phyloP scores from a whole-genome alignment of 2,113 vertebrate species.

The Blennius ocellaris region DNA sequence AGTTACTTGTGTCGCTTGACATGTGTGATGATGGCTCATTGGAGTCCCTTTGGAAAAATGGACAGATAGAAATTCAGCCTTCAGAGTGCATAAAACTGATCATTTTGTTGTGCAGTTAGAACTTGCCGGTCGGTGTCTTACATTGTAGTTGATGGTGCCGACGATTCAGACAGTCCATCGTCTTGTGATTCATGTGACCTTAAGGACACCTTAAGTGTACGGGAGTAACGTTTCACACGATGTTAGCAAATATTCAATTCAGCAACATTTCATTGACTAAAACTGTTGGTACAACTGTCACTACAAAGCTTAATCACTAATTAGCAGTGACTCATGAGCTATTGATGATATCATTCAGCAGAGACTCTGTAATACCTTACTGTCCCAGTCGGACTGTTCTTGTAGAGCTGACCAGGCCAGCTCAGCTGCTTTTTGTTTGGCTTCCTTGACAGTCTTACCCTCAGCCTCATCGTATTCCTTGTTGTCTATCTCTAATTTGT shows the following conservation, averaged over 20 bases:
- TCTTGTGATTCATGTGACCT: conserved; percentile 51
- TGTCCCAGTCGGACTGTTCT: conserved; percentile 54
- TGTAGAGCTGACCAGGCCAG: conserved; percentile 58
- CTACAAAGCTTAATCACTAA: not conserved
- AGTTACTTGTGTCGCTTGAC: conserved; percentile 2
- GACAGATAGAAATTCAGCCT: not conserved
- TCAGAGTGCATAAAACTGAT: not conserved
- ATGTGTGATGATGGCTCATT: not conserved
- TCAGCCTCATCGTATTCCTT: conserved; percentile 60
- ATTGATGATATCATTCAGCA: not conserved
- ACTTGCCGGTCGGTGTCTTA: conserved; percentile 17
- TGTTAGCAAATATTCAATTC: not conserved
- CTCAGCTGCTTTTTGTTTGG: conserved; percentile 71
- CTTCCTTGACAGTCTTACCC: conserved; percentile 57
- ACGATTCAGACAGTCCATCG: not conserved
- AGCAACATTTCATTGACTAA: not conserved
- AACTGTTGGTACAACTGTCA: not conserved
- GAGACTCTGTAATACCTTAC: conserved; percentile 55
- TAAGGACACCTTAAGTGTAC: conserved; percentile 54
- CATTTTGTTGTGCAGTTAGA: too few relatives aligned
- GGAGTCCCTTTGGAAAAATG: conserved; percentile 51
- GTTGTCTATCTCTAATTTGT: conserved; percentile 47
- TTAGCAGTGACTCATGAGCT: not conserved
- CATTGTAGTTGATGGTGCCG: not conserved
- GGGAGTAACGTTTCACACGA: not conserved